Evolutionary conservation across 2,797 vertebrate species (phyloP).

Genomic region (Neosalanx taihuensis): DNA sequence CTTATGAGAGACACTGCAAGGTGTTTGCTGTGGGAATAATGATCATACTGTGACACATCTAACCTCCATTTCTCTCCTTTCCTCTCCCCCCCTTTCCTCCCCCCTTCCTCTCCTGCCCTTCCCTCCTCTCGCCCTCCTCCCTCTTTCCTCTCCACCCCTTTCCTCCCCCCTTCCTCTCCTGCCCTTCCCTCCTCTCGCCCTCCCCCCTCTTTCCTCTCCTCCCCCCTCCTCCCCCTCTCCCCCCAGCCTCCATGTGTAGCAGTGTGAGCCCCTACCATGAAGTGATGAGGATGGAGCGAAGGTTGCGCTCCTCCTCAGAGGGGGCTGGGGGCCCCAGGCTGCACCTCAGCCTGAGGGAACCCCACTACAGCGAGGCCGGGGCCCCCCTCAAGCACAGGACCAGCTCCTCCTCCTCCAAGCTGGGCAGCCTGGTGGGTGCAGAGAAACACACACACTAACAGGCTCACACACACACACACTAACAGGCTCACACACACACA

Average conservation of each 20-base stretch:
- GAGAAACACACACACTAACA: not conserved
- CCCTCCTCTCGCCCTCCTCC: not conserved
- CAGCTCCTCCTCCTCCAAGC: slow-evolving; percentile 92
- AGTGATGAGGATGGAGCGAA: slow-evolving; percentile 85
- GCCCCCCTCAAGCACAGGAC: slow-evolving; percentile 85
- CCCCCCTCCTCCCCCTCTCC: not conserved
- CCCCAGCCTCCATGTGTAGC: slow-evolving; percentile 82
- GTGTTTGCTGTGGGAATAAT: too few relatives aligned
- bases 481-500: too few relatives aligned
- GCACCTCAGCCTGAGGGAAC: slow-evolving; percentile 85
- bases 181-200: not conserved
- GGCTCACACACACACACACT: too few relatives aligned
- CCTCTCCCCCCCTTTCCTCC: not conserved
- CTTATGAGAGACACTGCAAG: not conserved
- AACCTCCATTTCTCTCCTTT: not conserved
- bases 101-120: not conserved
- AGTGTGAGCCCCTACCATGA: slow-evolving; percentile 89
- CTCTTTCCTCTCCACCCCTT: not conserved
- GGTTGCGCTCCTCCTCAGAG: slow-evolving; percentile 93
- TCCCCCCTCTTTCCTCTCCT: not conserved
- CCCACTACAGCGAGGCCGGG: slow-evolving; percentile 74
- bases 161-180: not conserved
- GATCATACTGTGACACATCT: not conserved
- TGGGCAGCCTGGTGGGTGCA: slow-evolving; percentile 92
- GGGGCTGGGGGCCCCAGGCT: slow-evolving; percentile 88